Evolutionary conservation across 1,140 invertebrate genomes (phyloP).

Genomic region (Cydia fagiglandana): DNA sequence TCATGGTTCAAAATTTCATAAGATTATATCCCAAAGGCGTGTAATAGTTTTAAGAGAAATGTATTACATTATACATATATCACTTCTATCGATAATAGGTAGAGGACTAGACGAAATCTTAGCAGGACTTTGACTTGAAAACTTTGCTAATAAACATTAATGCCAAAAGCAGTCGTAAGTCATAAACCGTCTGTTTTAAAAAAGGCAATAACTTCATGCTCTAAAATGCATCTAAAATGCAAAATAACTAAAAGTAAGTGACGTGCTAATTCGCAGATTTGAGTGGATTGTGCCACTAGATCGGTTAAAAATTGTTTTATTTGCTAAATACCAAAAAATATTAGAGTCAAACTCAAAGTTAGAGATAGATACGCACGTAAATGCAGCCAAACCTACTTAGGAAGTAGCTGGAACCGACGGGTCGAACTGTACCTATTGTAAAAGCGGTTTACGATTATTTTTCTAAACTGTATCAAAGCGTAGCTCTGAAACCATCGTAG

Average conservation of each 20-base stretch:
- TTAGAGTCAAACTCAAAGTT: constrained; percentile 21
- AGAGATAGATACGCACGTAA: constrained; percentile 14
- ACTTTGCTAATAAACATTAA: not conserved
- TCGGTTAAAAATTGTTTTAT: not conserved
- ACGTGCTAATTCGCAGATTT: not conserved
- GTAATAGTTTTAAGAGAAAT: constrained; percentile 49
- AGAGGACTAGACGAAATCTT: constrained; percentile 32
- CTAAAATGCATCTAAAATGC: not conserved
- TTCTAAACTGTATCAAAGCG: constrained; percentile 14
- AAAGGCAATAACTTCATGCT: not conserved
- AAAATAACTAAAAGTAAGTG: not conserved
- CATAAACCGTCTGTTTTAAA: not conserved
- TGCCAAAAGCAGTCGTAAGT: not conserved
- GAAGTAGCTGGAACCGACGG: not conserved
- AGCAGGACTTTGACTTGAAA: not conserved
- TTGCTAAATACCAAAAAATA: constrained; percentile 20
- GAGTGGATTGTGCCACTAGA: not conserved
- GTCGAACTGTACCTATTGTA: not conserved
- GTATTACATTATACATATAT: constrained; percentile 63
- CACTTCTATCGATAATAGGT: constrained; percentile 52
- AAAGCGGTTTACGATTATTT: constrained; percentile 28
- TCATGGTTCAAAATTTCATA: constrained; percentile 59
- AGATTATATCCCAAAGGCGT: constrained; percentile 49
- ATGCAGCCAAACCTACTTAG: constrained; percentile 3
- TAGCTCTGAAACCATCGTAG: constrained; percentile 31